Percentiles rank a stretch among this genome's conserved stretches.
phyloP scores from a whole-genome alignment of 2,888 invertebrate genomes.

The Mythimna albipuncta region DNA sequence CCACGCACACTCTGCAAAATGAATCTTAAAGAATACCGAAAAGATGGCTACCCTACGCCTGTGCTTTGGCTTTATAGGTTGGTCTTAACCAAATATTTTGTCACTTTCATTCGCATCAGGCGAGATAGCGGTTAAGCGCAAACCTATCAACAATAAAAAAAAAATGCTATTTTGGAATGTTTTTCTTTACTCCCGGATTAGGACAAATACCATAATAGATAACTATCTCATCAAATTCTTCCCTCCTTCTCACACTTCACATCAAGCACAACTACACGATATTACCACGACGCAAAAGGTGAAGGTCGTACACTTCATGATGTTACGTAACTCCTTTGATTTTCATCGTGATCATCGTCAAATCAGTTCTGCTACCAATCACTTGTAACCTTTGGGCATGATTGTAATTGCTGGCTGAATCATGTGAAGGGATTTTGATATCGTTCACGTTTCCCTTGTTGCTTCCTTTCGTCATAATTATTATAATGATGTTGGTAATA shows the following conservation, averaged over 20 bases:
- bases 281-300: conserved; percentile 79
- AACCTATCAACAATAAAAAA: no score
- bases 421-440: conserved; percentile 60
- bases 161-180: no score
- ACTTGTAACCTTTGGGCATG: conserved; percentile 62
- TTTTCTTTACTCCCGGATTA: conserved; percentile 2
- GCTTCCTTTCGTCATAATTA: conserved; percentile 36
- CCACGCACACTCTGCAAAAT: no score
- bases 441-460: conserved; percentile 46
- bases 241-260: conserved; percentile 32
- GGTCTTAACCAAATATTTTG: no score
- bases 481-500: neutral
- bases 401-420: conserved; percentile 58
- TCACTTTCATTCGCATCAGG: no score
- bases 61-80: no score
- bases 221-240: conserved; percentile 22
- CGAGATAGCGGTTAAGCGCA: no score
- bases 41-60: no score
- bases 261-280: conserved; percentile 38
- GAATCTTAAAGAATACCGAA: no score
- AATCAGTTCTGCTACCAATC: conserved; percentile 66
- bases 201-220: conserved; percentile 1
- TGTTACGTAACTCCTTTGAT: conserved; percentile 78
- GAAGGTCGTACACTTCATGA: conserved; percentile 76
- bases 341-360: conserved; percentile 76